Conservation (phyloP, 2,888 invertebrate species). For the Tinea semifulvella region DNA sequence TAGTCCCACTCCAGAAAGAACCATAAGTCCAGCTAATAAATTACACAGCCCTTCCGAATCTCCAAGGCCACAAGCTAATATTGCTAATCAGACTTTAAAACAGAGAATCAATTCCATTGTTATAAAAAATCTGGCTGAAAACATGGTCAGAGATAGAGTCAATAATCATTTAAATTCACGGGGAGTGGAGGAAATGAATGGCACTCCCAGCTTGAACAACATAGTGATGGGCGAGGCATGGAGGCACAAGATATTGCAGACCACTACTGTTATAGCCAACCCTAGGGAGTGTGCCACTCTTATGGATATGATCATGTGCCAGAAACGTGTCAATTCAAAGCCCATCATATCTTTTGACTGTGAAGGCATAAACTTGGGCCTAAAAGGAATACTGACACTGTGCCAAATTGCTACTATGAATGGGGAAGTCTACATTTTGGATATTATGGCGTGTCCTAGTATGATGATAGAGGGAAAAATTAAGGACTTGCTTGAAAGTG, state of each 20-base stretch:
- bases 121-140: conserved; percentile 89
- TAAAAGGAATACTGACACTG: conserved; percentile 87
- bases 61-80: conserved; percentile 54
- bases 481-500: conserved; percentile 80
- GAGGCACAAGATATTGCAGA: conserved; percentile 83
- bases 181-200: conserved; percentile 49
- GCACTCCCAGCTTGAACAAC: conserved; percentile 46
- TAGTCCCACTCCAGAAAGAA: conserved; percentile 58
- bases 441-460: conserved; percentile 84
- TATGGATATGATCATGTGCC: conserved; percentile 75
- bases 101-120: conserved; percentile 89
- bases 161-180: conserved; percentile 57
- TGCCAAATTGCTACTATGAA: conserved; percentile 85
- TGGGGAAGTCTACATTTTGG: conserved; percentile 88
- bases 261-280: conserved; percentile 82
- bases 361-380: conserved; percentile 91
- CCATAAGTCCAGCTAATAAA: conserved; percentile 51
- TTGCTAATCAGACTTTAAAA: conserved; percentile 81
- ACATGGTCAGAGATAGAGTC: conserved; percentile 68
- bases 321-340: conserved; percentile 54
- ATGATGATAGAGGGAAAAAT: conserved; percentile 82
- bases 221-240: conserved; percentile 75
- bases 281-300: conserved; percentile 81
- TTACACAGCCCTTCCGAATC: conserved; percentile 63
- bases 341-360: conserved; percentile 87